phyloP scores from a whole-genome alignment of 2,888 invertebrate genomes.

The Agonopterix subpropinquella region DNA sequence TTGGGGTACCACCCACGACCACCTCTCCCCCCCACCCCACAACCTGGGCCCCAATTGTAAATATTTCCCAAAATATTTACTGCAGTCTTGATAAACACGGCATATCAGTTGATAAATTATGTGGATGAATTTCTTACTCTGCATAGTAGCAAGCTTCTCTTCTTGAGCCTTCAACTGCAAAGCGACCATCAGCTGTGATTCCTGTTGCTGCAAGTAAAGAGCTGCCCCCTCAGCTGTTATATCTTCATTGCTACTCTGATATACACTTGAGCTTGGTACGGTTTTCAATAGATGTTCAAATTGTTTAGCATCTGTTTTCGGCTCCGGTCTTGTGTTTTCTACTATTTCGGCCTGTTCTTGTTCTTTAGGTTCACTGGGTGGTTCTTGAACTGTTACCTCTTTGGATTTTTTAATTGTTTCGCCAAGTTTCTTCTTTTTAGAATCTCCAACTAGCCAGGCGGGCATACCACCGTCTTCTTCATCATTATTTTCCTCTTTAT shows the following conservation, averaged over 20 bases:
- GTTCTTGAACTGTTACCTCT: neutral
- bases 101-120: too few species aligned
- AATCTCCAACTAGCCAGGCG: constrained; percentile 52
- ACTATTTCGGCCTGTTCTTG: constrained; percentile 12
- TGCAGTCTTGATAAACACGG: too few species aligned
- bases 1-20: too few species aligned
- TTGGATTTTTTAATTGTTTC: constrained; percentile 8
- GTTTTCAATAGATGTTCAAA: constrained; percentile 16
- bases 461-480: constrained; percentile 49
- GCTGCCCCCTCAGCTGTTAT: constrained; percentile 72
- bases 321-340: constrained; percentile 9
- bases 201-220: constrained; percentile 77
- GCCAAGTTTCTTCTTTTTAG: constrained; percentile 42
- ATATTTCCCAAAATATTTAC: too few species aligned
- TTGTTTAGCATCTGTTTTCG: constrained; percentile 5
- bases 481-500: constrained; percentile 37
- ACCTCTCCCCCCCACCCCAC: too few species aligned
- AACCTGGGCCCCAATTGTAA: too few species aligned
- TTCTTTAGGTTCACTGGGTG: constrained; percentile 9
- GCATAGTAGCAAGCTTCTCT: constrained; percentile 74
- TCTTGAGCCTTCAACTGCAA: constrained; percentile 79
- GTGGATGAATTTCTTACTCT: constrained; percentile 37
- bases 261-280: constrained; percentile 12
- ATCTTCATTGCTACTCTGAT: constrained; percentile 42
- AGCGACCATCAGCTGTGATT: constrained; percentile 77